Evolutionary conservation across 2,113 vertebrate species (phyloP).

Genomic region (Blennius ocellaris): DNA sequence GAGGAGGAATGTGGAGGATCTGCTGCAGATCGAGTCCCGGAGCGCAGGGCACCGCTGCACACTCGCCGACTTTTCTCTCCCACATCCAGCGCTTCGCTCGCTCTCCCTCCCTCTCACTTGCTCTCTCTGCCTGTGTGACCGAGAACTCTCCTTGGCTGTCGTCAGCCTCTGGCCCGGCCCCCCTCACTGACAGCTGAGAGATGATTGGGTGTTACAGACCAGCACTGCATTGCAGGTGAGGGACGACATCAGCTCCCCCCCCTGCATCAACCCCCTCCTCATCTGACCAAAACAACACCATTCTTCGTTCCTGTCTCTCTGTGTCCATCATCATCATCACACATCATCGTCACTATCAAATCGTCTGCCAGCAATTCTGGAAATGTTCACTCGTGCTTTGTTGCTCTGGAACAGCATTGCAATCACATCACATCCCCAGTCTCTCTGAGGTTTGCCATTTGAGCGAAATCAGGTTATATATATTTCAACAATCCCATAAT

Average conservation of each 20-base stretch:
- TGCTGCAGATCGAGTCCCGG: slow-evolving; percentile 49
- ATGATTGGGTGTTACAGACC: slow-evolving; percentile 83
- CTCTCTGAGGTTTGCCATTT: slow-evolving; percentile 2
- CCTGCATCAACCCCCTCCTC: slow-evolving; percentile 17
- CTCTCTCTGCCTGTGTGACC: slow-evolving; percentile 54
- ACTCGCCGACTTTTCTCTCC: slow-evolving; percentile 44
- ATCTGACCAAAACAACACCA: slow-evolving; percentile 68
- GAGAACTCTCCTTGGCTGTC: slow-evolving; percentile 80
- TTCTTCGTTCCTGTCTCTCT: slow-evolving; percentile 3
- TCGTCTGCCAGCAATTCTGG: neutral
- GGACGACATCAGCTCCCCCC: slow-evolving; percentile 54
- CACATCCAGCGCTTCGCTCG: slow-evolving; percentile 23
- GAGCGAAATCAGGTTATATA: neutral
- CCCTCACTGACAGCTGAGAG: slow-evolving; percentile 60
- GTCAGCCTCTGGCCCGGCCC: slow-evolving; percentile 74
- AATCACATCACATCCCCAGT: neutral
- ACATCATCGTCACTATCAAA: slow-evolving; percentile 11
- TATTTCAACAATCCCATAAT: too few species aligned
- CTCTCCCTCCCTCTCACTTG: slow-evolving; percentile 5
- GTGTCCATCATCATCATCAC: slow-evolving; percentile 28
- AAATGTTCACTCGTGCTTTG: neutral
- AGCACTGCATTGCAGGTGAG: slow-evolving; percentile 94
- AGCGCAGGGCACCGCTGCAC: slow-evolving; percentile 55
- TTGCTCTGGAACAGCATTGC: slow-evolving; percentile 4
- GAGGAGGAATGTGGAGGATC: slow-evolving; percentile 57